Conservation (phyloP, 2,888 invertebrate genomes). For the Cerastoderma edule region DNA sequence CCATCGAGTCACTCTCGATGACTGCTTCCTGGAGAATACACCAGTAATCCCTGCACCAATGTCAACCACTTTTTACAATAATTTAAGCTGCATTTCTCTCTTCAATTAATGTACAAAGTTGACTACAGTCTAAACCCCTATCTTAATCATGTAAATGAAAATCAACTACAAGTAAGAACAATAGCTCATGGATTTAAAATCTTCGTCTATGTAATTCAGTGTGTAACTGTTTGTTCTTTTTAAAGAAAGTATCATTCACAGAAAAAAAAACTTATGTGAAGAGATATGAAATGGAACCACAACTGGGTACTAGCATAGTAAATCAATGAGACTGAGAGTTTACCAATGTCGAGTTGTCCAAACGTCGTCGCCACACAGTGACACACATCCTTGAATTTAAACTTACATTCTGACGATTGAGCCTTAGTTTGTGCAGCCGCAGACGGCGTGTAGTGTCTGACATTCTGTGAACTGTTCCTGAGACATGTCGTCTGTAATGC, state of each 20-base stretch:
- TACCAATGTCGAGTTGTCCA: not conserved
- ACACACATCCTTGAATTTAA: not conserved
- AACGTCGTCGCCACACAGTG: not conserved
- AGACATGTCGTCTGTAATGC: not conserved
- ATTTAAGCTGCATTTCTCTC: too few relatives aligned
- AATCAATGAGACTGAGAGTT: not conserved
- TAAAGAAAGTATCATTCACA: not conserved
- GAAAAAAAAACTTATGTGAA: not conserved
- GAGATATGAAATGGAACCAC: not conserved
- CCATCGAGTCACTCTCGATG: too few relatives aligned
- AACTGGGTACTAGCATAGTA: not conserved
- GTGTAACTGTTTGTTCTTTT: not conserved
- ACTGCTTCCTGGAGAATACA: too few relatives aligned
- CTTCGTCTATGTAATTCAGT: too few relatives aligned
- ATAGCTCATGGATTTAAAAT: too few relatives aligned
- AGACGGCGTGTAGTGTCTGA: conserved; percentile 6
- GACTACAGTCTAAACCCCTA: too few relatives aligned
- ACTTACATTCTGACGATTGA: conserved; percentile 2
- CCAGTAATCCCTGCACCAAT: too few relatives aligned
- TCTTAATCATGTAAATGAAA: too few relatives aligned
- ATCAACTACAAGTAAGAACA: too few relatives aligned
- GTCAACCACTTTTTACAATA: too few relatives aligned
- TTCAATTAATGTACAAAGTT: too few relatives aligned
- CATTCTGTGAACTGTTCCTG: not conserved
- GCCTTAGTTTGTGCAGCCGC: conserved; percentile 7